These are phyloP conservation scores for Varecia variegata DNA, from an alignment of 2,797 vertebrate species.

Conservation along the genomic window DNA sequence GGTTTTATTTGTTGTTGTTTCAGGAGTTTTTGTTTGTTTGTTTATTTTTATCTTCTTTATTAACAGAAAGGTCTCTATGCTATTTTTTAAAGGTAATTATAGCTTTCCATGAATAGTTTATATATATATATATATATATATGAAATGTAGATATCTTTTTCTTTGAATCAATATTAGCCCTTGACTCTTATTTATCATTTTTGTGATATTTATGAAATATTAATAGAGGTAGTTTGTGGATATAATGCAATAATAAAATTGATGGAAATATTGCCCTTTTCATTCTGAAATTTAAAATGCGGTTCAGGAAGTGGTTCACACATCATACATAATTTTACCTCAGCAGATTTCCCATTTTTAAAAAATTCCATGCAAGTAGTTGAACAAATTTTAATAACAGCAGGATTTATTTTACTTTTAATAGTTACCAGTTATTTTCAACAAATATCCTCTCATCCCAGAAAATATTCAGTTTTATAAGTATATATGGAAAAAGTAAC, in stretches of 20 bases:
- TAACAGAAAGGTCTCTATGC: neutral
- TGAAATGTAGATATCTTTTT: neutral
- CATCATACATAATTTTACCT: neutral
- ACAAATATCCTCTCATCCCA: neutral
- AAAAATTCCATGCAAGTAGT: neutral
- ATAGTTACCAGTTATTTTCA: neutral
- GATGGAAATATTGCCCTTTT: neutral
- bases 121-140: no score
- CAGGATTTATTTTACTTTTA: neutral
- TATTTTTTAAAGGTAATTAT: neutral
- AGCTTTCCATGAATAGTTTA: neutral
- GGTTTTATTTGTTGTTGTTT: neutral
- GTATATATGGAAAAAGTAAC: neutral
- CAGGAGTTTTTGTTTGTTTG: neutral
- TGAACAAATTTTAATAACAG: neutral
- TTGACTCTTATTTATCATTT: neutral
- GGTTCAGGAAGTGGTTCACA: neutral
- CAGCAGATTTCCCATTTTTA: neutral
- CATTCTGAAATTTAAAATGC: neutral
- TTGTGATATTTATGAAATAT: neutral
- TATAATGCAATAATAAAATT: neutral
- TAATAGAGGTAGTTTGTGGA: neutral
- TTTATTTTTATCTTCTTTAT: neutral
- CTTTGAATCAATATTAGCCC: neutral
- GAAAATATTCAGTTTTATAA: neutral